Conservation (phyloP, 2,888 invertebrate species). For the Thelaira solivaga region DNA sequence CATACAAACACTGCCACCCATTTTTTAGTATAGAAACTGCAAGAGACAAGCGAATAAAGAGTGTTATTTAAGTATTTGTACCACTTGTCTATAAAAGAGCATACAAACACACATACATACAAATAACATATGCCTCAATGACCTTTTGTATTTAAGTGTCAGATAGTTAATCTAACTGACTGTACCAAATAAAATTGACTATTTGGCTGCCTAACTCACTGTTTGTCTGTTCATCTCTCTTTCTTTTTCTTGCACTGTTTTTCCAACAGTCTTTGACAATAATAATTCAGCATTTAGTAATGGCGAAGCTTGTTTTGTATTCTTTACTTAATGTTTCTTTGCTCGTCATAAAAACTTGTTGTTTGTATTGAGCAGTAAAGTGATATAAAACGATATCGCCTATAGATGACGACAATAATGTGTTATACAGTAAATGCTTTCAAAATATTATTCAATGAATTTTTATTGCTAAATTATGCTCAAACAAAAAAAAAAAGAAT, state of each 20-base stretch:
- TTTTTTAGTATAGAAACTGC: neutral
- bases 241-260: too few relatives aligned
- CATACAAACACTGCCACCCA: too few relatives aligned
- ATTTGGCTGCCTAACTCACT: neutral
- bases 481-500: constrained; percentile 36
- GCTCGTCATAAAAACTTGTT: neutral
- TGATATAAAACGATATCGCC: constrained; percentile 14
- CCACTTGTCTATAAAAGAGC: constrained; percentile 22
- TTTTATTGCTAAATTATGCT: constrained; percentile 66
- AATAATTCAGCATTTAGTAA: constrained; percentile 47
- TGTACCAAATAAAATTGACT: constrained; percentile 13
- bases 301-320: neutral
- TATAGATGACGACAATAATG: constrained; percentile 51
- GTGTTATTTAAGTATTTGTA: constrained; percentile 35
- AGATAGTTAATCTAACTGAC: constrained; percentile 21
- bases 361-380: neutral
- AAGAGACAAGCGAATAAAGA: neutral
- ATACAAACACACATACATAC: constrained; percentile 33
- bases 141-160: neutral
- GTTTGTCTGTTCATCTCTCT: neutral
- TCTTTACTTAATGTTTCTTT: neutral
- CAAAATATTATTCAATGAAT: constrained; percentile 65
- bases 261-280: constrained; percentile 49
- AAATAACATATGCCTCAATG: constrained; percentile 46
- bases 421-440: constrained; percentile 55